Evolutionary conservation across 2,797 vertebrate species (phyloP).

Genomic region (Neopelma chrysocephalum): DNA sequence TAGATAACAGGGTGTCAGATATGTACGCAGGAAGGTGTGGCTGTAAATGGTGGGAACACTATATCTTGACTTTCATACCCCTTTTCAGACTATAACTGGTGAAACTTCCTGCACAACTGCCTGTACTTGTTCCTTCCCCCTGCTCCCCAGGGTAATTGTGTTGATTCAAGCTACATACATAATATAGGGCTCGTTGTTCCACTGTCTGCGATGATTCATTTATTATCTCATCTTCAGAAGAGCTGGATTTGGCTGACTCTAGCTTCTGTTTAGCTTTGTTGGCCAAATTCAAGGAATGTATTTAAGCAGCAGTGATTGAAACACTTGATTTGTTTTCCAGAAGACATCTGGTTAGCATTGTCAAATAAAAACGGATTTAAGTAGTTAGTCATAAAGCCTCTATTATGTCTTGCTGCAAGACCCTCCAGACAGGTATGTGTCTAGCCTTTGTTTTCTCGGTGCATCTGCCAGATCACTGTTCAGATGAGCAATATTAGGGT

Average conservation of each 20-base stretch:
- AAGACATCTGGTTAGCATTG: slow-evolving; percentile 56
- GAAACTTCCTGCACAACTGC: background rate
- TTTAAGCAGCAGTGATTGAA: slow-evolving; percentile 61
- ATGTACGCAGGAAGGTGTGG: background rate
- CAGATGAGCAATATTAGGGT: slow-evolving; percentile 66
- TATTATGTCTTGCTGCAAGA: slow-evolving; percentile 40
- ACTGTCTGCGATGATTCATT: slow-evolving; percentile 41
- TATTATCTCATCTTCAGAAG: slow-evolving; percentile 57
- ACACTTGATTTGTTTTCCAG: slow-evolving; percentile 51
- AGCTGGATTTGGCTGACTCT: slow-evolving; percentile 42
- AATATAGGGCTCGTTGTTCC: slow-evolving; percentile 18
- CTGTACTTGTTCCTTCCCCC: background rate
- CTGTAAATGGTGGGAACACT: background rate
- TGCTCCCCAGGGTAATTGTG: background rate
- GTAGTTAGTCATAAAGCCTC: slow-evolving; percentile 51
- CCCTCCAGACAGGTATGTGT: slow-evolving; percentile 50
- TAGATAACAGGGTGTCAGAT: background rate
- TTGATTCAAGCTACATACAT: slow-evolving; percentile 18
- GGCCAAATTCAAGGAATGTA: slow-evolving; percentile 40
- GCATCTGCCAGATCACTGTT: slow-evolving; percentile 54
- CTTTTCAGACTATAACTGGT: background rate
- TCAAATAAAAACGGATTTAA: slow-evolving; percentile 60
- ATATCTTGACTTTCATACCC: background rate
- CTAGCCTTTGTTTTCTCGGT: slow-evolving; percentile 40
- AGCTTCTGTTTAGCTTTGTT: slow-evolving; percentile 57